Evolutionary conservation across 2,888 invertebrate species (phyloP), one percentile per base, ranked within the genome.

Genomic region (Callyntrura sp.): DNA sequence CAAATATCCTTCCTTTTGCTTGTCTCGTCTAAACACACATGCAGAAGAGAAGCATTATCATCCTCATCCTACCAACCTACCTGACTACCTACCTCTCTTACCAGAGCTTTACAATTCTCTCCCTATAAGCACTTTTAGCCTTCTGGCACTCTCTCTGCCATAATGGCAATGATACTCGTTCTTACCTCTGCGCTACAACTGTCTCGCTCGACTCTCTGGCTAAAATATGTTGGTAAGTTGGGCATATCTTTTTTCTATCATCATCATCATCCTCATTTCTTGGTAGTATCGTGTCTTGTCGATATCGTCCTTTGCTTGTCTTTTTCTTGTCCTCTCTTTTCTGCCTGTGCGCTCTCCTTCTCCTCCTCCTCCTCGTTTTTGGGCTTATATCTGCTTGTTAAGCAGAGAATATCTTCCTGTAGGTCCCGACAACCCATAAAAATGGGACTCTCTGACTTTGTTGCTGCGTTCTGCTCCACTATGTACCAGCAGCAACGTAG

Each of bases 401-500:
- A 73, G 85, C 43, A 43, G 35, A 51, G 60, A 55, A 57, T 73
- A 85, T 73, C 57, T 48, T 73, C 17, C 17, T 25, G 35, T 62
- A 20, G 23, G 85, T 43, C 65, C 55, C 65, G 68, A 43, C 23
- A 70, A 43, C 43, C 23, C 28, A 35, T 28, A 35, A 57, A n/a
- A n/a, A n/a, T n/a, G n/a, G n/a, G n/a, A n/a, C n/a, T 35, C 35
- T 35, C 35, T 35, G 35, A 35, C 35, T 35, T 6, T 35, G 35
- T 35, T 35, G 35, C 35, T 35, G 35, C 35, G 35, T 35, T 35
- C 35, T 35, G 35, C 35, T 35, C 35, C 35, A 35, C n/a, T 55
- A 28, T 35, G 35, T 3, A 70, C 17, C n/a, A 70, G 35, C 76
- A 76, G 76, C 88, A 76, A 84, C 88, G 84, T n/a, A n/a, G n/a